phyloP scores from a whole-genome alignment of 2,888 invertebrate genomes.

The Falcaria lacertinaria region DNA sequence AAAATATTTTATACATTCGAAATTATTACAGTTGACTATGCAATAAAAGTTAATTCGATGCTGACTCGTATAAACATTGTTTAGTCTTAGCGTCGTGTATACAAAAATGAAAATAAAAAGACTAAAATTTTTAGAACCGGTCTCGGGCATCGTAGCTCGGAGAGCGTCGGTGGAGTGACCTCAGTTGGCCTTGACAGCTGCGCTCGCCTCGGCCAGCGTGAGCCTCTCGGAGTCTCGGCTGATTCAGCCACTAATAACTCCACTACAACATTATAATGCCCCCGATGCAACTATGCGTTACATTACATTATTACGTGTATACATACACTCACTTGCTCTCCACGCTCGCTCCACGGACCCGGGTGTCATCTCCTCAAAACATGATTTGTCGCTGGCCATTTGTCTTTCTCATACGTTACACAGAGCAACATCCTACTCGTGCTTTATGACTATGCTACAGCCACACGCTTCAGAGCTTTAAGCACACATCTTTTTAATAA shows the following conservation, averaged over 20 bases:
- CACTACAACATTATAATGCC: constrained; percentile 70
- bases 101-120: constrained; percentile 80
- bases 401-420: constrained; percentile 29
- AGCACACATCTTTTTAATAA: background rate
- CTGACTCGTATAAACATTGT: constrained; percentile 76
- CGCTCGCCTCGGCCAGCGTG: constrained; percentile 48
- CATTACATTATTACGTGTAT: constrained; percentile 44
- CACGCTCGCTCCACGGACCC: constrained; percentile 18
- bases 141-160: constrained; percentile 69
- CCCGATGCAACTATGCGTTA: constrained; percentile 66
- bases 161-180: constrained; percentile 78
- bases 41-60: constrained; percentile 73
- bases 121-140: constrained; percentile 78
- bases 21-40: constrained; percentile 53
- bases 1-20: constrained; percentile 19
- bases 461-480: background rate
- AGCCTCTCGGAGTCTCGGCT: constrained; percentile 63
- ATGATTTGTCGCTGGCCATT: constrained; percentile 58
- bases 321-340: constrained; percentile 14
- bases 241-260: constrained; percentile 75
- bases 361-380: constrained; percentile 48
- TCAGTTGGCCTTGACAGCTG: constrained; percentile 79
- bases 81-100: constrained; percentile 76
- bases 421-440: background rate
- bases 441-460: background rate